Base-by-base conservation (phyloP, 2,797 vertebrate genomes). In the Nannoperca australis region DNA sequence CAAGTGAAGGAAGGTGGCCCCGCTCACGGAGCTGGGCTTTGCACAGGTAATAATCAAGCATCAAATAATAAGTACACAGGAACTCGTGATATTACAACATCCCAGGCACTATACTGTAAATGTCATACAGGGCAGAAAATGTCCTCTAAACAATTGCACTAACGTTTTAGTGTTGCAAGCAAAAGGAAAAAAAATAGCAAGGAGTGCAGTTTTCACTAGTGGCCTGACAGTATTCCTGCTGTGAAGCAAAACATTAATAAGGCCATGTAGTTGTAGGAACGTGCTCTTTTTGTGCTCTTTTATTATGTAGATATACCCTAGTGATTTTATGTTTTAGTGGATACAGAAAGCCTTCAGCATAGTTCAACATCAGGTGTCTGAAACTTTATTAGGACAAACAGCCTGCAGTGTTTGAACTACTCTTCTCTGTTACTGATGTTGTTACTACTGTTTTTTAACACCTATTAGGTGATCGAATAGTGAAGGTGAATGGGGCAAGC, bases 401-500 rank as follows among this genome's bases (percentile, higher is more conserved):
- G 34, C 49, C 68, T 58, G 5, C 20, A 59, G 15, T 44, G 7
- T 51, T 51, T 68, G 44, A 12, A 5, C 10, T 20, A 7, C n/a
- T 1, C 5, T 34, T 56, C 13, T 76, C 12, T 60, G 14, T 56
- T 17, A 32, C 56, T 51, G 12, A 63, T 50, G 10, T 54, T 15
- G 60, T 68, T 67, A 9, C 17, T 51, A 9, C 59, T 62, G 55
- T 59, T 62, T 36, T 83, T 45, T 50, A 40, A 70, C 53, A 4
- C 36, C n/a, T 53, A 0, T 73, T 78, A 99, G 98, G 98, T 92
- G 98, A 99, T 92, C 96, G 98, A 80, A 95, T 99, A 85, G 97
- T 99, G 85, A 99, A 99, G 95, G 98, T 99, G 86, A 99, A 99
- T 49, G 96, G 97, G 81, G 98, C 97, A 86, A 99, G 97, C 92